A percentile compares a stretch with the other conserved stretches of the same genome.
Evolutionary conservation across 2,113 vertebrate species (phyloP).

Genomic region (Carassius carassius): DNA sequence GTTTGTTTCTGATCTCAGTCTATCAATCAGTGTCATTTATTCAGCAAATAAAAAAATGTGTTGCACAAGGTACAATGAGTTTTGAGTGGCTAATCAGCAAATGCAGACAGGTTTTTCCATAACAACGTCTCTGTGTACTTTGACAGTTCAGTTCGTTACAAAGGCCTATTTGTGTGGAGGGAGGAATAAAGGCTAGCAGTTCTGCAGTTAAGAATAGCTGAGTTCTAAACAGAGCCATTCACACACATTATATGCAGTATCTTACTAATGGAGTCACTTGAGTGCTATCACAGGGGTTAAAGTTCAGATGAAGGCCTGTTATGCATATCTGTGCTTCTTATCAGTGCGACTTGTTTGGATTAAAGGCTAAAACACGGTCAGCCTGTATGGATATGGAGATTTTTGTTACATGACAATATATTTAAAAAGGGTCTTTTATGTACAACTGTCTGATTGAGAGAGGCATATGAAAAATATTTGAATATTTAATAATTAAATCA

Average conservation of each 20-base stretch:
- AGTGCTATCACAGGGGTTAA: constrained; percentile 13
- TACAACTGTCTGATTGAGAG: not conserved
- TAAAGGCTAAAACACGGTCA: not conserved
- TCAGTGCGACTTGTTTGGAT: constrained; percentile 4
- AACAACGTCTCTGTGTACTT: not conserved
- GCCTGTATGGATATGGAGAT: not conserved
- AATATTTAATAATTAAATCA: too few relatives aligned
- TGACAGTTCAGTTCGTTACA: not conserved
- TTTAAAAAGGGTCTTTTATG: not conserved
- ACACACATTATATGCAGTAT: not conserved
- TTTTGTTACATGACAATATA: not conserved
- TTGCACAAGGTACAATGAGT: constrained; percentile 3
- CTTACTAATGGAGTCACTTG: constrained; percentile 21
- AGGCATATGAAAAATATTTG: not conserved
- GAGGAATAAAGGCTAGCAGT: constrained; percentile 18
- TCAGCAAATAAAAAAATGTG: not conserved
- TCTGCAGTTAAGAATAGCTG: not conserved
- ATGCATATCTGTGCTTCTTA: not conserved
- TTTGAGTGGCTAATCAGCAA: not conserved
- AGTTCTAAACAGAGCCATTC: not conserved
- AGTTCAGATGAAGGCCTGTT: not conserved
- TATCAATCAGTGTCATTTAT: constrained; percentile 28
- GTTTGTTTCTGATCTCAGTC: constrained; percentile 22
- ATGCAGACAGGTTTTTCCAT: not conserved
- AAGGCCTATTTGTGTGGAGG: constrained; percentile 20